These are phyloP conservation scores for Oscheius sp. DNA, from an alignment of 2,888 invertebrate genomes.

Conservation along the genomic window DNA sequence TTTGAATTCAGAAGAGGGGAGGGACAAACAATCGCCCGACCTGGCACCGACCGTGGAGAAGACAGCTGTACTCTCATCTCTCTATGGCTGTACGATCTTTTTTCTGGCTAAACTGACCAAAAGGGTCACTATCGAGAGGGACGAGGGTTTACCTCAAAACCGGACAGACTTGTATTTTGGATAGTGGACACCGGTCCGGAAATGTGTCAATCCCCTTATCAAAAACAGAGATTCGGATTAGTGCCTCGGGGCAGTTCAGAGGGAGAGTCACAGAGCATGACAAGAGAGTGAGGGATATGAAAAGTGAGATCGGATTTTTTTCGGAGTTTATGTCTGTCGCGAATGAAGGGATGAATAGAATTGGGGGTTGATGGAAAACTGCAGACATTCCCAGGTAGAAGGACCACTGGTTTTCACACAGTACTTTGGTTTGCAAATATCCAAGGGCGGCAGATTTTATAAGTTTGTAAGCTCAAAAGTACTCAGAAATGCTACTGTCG, in stretches of 20 bases:
- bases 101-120: neutral
- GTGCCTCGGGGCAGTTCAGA: slow-evolving; percentile 1
- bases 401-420: too few relatives aligned
- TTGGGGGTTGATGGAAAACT: too few relatives aligned
- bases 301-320: neutral
- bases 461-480: too few relatives aligned
- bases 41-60: slow-evolving; percentile 10
- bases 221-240: slow-evolving; percentile 33
- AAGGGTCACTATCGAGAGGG: neutral
- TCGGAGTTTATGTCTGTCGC: too few relatives aligned
- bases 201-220: slow-evolving; percentile 39
- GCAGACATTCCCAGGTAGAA: too few relatives aligned
- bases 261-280: slow-evolving; percentile 16
- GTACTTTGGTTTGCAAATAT: too few relatives aligned
- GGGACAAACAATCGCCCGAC: neutral
- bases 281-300: neutral
- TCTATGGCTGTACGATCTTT: slow-evolving; percentile 22
- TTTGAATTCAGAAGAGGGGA: neutral
- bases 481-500: too few relatives aligned
- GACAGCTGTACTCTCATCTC: slow-evolving; percentile 22
- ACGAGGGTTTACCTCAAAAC: slow-evolving; percentile 6
- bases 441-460: too few relatives aligned
- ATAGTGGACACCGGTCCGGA: slow-evolving; percentile 18
- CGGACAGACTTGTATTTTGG: slow-evolving; percentile 21
- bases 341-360: too few relatives aligned